Evolutionary conservation across 2,888 invertebrate species (phyloP).

Genomic region (Gryllus longicercus): DNA sequence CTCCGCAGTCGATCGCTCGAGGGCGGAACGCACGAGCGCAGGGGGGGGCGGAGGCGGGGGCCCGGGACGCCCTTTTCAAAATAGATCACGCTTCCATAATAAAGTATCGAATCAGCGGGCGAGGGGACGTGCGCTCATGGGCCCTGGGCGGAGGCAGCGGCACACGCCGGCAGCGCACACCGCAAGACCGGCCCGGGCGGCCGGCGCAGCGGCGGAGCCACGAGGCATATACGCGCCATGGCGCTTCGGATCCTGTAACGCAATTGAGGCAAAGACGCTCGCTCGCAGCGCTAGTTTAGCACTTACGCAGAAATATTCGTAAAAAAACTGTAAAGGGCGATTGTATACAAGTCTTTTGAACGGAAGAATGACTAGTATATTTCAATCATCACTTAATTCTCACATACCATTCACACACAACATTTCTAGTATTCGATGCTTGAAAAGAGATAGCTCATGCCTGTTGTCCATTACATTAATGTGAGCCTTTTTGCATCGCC

Average conservation of each 20-base stretch:
- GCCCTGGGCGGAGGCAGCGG: background rate
- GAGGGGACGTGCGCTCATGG: background rate
- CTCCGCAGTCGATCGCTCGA: background rate
- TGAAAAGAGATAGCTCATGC: too few relatives aligned
- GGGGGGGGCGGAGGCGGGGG: background rate
- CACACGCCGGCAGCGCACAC: background rate
- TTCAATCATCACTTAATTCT: too few relatives aligned
- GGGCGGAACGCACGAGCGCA: background rate
- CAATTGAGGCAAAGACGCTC: too few relatives aligned
- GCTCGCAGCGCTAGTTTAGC: too few relatives aligned
- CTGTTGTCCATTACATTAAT: too few relatives aligned
- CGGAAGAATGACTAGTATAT: too few relatives aligned
- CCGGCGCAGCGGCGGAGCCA: background rate
- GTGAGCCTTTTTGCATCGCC: too few relatives aligned
- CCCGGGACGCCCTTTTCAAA: background rate
- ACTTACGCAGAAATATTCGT: too few relatives aligned
- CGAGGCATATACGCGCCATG: background rate
- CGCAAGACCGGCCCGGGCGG: background rate
- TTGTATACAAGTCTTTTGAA: too few relatives aligned
- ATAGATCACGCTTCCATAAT: constrained; percentile 17
- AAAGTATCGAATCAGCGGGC: background rate
- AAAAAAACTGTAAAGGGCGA: too few relatives aligned
- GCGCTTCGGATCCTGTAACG: background rate
- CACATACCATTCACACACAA: too few relatives aligned
- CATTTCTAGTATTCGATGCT: too few relatives aligned